Evolutionary conservation across 1,140 invertebrate species (phyloP).

Genomic region (Scaptodrosophila lebanonensis): DNA sequence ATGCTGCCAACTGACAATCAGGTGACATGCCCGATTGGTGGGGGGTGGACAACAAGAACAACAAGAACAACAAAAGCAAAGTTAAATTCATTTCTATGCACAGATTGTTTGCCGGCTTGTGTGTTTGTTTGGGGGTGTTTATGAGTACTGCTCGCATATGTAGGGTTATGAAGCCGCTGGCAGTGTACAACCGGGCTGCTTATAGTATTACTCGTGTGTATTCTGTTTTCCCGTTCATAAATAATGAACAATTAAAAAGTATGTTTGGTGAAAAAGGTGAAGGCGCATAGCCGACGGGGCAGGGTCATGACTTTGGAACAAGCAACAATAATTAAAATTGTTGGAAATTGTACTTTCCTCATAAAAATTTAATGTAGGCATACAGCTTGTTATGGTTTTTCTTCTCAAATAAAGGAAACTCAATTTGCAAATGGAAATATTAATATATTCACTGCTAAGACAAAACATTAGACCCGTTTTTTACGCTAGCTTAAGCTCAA

Average conservation of each 20-base stretch:
- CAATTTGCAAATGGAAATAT: no score
- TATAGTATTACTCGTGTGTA: slow-evolving; percentile 15
- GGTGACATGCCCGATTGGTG: not conserved
- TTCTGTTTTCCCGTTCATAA: slow-evolving; percentile 28
- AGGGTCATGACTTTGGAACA: no score
- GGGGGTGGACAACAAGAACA: not conserved
- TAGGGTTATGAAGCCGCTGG: not conserved
- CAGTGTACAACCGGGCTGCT: slow-evolving; percentile 28
- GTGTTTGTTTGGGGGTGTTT: not conserved
- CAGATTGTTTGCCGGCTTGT: slow-evolving; percentile 28
- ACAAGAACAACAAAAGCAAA: slow-evolving; percentile 21
- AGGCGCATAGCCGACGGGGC: not conserved
- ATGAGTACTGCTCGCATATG: no score
- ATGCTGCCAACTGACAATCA: no score
- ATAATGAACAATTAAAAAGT: slow-evolving; percentile 39
- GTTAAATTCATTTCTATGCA: slow-evolving; percentile 38
- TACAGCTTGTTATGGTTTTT: no score
- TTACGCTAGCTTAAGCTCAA: no score
- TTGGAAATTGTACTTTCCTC: no score
- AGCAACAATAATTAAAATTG: no score
- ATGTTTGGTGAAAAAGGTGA: slow-evolving; percentile 4
- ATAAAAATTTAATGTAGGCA: no score
- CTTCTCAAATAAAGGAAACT: no score
- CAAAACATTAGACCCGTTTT: no score
- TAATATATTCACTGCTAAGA: no score